Base-by-base conservation (phyloP, 1,140 invertebrate genomes). In the Musca vetustissima region DNA sequence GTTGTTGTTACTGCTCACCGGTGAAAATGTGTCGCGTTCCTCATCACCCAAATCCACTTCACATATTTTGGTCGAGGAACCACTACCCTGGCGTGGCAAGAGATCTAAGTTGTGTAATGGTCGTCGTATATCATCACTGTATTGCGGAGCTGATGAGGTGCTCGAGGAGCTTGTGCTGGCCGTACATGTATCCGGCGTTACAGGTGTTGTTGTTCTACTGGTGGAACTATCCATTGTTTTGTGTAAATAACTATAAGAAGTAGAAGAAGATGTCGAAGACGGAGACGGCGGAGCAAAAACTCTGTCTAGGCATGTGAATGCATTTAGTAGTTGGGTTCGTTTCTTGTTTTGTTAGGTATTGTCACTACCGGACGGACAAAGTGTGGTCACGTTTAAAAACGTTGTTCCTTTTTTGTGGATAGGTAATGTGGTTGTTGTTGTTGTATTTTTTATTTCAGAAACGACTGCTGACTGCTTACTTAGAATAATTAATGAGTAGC, bases 1-100 rank as follows among this genome's bases (percentile, higher is more conserved):
- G 21, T 52, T 67, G 43, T 50, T 65, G 43, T 32, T 72, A 36
- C 69, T 67, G 65, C 67, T 71, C 6, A 71, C 52, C 1, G 79
- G 79, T 19, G 79, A 81, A 65, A 79, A 81, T 7, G 75, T 80
- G 36, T 81, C 79, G 1, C 79, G 70, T 64, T 81, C 79, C 67
- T 76, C 77, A 59, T 81, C 79, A 4, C 76, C 76, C 64, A 78
- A 64, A 71, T 80, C 76, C 19, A 78, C 66, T 61, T 81, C 79
- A 65, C 79, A 81, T 57, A 74, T 81, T 28, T 81, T 81, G 3
- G 32, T 73, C 4, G 68, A 73, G 0, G 76, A 77, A 0, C 71
- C 75, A 24, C 73, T 72, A 21, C 73, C 70, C 1, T 76, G 75
- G 8, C 75, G 71, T 19, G 76, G 67, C 19, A 67, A 14, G 32